Conservation (phyloP, 2,888 invertebrate genomes). For the Oscheius myriophilus region DNA sequence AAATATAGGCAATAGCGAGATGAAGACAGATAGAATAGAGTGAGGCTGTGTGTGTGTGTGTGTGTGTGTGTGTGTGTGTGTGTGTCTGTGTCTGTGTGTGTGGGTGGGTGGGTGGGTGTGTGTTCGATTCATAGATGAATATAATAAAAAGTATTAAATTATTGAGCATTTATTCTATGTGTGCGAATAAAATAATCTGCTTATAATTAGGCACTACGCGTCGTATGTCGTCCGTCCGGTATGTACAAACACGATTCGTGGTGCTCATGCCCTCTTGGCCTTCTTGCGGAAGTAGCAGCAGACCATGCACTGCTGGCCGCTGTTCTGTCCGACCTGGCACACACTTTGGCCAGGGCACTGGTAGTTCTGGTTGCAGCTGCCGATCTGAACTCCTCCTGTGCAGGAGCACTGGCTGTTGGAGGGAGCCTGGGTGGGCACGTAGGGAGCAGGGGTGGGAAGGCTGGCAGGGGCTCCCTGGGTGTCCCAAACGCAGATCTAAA, state of each 20-base stretch:
- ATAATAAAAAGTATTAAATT: too few relatives aligned
- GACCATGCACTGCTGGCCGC: slow-evolving; percentile 48
- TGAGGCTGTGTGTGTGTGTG: too few relatives aligned
- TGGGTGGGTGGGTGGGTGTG: too few relatives aligned
- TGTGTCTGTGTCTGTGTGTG: too few relatives aligned
- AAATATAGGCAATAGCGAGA: too few relatives aligned
- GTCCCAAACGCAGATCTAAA: slow-evolving; percentile 54
- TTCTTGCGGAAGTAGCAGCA: slow-evolving; percentile 68
- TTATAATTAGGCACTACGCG: too few relatives aligned
- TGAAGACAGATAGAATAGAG: too few relatives aligned
- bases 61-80: too few relatives aligned
- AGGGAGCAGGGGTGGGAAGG: slow-evolving; percentile 61
- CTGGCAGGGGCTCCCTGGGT: slow-evolving; percentile 43
- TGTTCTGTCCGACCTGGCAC: slow-evolving; percentile 67
- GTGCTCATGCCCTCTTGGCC: slow-evolving; percentile 32
- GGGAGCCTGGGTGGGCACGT: slow-evolving; percentile 53
- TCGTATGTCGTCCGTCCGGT: not conserved
- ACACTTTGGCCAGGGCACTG: slow-evolving; percentile 70
- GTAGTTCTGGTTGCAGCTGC: slow-evolving; percentile 67
- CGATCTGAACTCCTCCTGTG: slow-evolving; percentile 69
- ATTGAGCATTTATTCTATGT: too few relatives aligned
- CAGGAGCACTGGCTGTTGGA: slow-evolving; percentile 61
- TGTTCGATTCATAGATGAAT: too few relatives aligned
- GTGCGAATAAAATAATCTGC: too few relatives aligned
- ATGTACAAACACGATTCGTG: slow-evolving; percentile 1